Base-by-base conservation (phyloP, 23 tunicate genomes). In the Trididemnum nubilum region DNA sequence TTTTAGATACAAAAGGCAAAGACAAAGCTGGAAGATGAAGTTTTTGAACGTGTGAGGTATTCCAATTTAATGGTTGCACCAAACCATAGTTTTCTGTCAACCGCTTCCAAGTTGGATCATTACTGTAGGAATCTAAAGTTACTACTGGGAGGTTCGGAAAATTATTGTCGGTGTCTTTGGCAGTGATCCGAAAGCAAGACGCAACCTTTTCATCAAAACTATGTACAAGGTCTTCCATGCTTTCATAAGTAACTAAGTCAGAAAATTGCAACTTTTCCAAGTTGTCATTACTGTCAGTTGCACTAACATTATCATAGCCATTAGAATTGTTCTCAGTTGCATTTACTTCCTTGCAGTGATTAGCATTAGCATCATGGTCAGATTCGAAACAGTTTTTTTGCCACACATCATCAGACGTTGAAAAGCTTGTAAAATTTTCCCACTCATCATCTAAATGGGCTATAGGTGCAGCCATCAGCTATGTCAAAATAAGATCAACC, bases 371-470 rank as follows among this genome's bases (percentile, higher is more conserved):
- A 7, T 15, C 54, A 44, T 44, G 12, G 15, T 15, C 15, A 44
- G 54, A 44, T 9, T 9, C 12, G n/a, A n/a, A n/a, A n/a, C n/a
- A n/a, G 70, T 21, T 22, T 70, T 72, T 25, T 51, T 82, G 66
- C 37, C 37, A 49, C 7, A 52, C 3, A n/a, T 77, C 67, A 19
- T 24, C 37, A 52, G 67, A 52, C 22, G 39, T 23, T 2, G 75
- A 36, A 74, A 81, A 87, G 51, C 82, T 76, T 12, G 85, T 33
- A 83, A 89, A 89, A 40, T 73, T 89, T 37, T 79, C 88, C 94
- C 94, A 89, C 31, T 89, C 94, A 65, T 89, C 94, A 9, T 89
- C 94, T 25, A 74, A 25, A 36, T 89, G 83, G 27, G 94, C 94
- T 21, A 78, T 83, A 21, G 94, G 94, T 2, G 94, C 94, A 37